Conservation (phyloP, 2,888 invertebrate species). For the Phrixothrix hirtus region DNA sequence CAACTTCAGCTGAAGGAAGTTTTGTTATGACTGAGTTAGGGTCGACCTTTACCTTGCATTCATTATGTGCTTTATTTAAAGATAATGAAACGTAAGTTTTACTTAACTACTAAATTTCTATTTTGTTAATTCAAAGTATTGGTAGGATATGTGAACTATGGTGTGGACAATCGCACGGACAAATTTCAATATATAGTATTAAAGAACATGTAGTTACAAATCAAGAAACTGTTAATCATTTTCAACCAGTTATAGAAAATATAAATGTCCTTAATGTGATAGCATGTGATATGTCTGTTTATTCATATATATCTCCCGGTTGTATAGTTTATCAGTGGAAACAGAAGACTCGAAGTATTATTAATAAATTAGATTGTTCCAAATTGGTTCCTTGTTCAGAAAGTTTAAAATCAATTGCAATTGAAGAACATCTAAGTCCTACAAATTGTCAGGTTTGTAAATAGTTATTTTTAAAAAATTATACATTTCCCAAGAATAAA, state of each 20-base stretch:
- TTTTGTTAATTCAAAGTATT: slow-evolving; percentile 3
- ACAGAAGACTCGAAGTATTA: slow-evolving; percentile 65
- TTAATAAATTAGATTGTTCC: slow-evolving; percentile 85
- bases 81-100: slow-evolving; percentile 50
- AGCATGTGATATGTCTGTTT: slow-evolving; percentile 65
- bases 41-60: slow-evolving; percentile 69
- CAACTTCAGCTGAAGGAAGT: slow-evolving; percentile 70
- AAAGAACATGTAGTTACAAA: slow-evolving; percentile 71
- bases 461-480: background rate
- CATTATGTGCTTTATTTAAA: slow-evolving; percentile 64
- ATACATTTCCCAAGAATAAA: too few species aligned
- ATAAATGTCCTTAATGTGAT: slow-evolving; percentile 73
- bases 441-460: slow-evolving; percentile 71
- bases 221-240: slow-evolving; percentile 71
- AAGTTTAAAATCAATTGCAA: slow-evolving; percentile 85
- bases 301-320: slow-evolving; percentile 85
- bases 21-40: slow-evolving; percentile 80
- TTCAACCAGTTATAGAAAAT: slow-evolving; percentile 62
- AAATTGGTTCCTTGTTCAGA: slow-evolving; percentile 91
- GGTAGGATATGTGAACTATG: slow-evolving; percentile 73
- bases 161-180: slow-evolving; percentile 85
- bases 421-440: slow-evolving; percentile 82
- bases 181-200: slow-evolving; percentile 77
- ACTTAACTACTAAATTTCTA: slow-evolving; percentile 1
- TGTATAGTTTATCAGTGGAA: slow-evolving; percentile 91